Conservation (phyloP, 2,888 invertebrate species). For the Osmoderma eremita region DNA sequence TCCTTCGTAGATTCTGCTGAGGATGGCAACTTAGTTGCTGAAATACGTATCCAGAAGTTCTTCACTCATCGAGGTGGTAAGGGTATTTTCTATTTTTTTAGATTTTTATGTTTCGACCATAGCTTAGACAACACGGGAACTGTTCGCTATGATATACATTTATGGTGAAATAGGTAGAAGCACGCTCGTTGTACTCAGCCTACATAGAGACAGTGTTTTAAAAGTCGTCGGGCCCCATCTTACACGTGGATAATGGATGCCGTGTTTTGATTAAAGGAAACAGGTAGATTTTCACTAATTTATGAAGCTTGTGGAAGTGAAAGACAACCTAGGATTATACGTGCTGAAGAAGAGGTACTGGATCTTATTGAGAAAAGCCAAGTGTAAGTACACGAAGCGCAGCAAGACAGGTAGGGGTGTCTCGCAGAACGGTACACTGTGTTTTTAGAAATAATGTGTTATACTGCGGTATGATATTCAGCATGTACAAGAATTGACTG, state of each 20-base stretch:
- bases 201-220: neutral
- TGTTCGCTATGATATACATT: no score
- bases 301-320: neutral
- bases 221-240: neutral
- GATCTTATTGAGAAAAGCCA: neutral
- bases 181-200: neutral
- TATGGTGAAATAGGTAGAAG: neutral
- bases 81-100: no score
- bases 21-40: no score
- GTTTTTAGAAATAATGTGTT: conserved; percentile 1
- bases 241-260: neutral
- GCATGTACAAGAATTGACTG: neutral
- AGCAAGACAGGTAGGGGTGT: conserved; percentile 2
- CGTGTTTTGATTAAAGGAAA: neutral
- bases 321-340: neutral
- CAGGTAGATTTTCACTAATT: neutral
- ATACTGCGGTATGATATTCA: conserved; percentile 1
- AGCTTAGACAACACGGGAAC: no score
- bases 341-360: neutral
- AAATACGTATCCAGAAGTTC: no score
- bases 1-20: no score
- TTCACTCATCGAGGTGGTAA: no score
- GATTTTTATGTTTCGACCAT: no score
- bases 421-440: no score
- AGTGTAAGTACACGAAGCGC: neutral